phyloP scores from a whole-genome alignment of 2,113 vertebrate genomes.

The Neotragus moschatus region DNA sequence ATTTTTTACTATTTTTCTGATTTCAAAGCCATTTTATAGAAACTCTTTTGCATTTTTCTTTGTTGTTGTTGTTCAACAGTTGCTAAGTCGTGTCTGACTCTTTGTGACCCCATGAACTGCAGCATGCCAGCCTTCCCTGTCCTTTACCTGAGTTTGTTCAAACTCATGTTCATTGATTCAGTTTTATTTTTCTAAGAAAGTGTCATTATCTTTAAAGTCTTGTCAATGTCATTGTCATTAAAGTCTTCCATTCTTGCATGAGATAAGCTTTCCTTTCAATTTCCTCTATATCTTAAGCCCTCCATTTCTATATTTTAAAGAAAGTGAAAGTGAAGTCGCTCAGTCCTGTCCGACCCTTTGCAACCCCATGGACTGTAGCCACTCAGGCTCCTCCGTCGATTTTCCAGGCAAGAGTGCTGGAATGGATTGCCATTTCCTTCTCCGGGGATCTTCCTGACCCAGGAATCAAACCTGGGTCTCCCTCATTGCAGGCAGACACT shows the following conservation, averaged over 20 bases:
- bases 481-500: too few relatives aligned
- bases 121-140: neutral
- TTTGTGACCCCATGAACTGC: neutral
- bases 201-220: neutral
- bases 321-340: too few relatives aligned
- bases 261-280: neutral
- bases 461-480: too few relatives aligned
- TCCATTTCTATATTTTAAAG: neutral
- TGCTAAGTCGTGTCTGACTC: neutral
- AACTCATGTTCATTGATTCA: neutral
- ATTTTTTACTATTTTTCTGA: neutral
- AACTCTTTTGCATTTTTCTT: neutral
- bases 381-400: too few relatives aligned
- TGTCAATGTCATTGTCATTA: neutral
- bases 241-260: neutral
- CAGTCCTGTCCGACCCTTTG: too few relatives aligned
- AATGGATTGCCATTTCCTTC: too few relatives aligned
- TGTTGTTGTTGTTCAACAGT: neutral
- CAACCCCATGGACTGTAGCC: too few relatives aligned
- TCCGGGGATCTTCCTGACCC: too few relatives aligned
- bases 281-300: neutral
- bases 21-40: neutral
- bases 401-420: too few relatives aligned
- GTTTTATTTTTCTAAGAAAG: neutral
- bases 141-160: neutral